Evolutionary conservation across 2,797 vertebrate genomes (phyloP).

Genomic region (Neosalanx taihuensis): DNA sequence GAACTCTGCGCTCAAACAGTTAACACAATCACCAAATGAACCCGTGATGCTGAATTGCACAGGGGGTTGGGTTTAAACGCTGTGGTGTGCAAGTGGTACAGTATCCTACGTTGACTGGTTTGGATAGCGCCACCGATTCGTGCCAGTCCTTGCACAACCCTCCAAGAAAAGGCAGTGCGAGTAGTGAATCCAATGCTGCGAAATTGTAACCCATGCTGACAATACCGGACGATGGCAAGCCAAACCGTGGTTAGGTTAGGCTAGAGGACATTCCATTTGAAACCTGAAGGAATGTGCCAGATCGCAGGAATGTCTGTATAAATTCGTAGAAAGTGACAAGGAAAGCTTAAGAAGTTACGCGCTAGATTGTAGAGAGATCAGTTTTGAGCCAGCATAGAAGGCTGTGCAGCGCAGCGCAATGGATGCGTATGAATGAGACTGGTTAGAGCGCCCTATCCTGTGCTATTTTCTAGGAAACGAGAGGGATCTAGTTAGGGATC

Average conservation of each 20-base stretch:
- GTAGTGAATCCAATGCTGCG: slow-evolving; percentile 53
- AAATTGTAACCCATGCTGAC: slow-evolving; percentile 31
- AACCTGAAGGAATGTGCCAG: slow-evolving; percentile 66
- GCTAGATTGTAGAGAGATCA: slow-evolving; percentile 37
- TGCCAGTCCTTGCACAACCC: slow-evolving; percentile 65
- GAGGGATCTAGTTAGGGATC: slow-evolving; percentile 31
- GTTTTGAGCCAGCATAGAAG: slow-evolving; percentile 21
- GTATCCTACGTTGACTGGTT: slow-evolving; percentile 71
- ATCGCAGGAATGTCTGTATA: slow-evolving; percentile 37
- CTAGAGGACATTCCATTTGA: slow-evolving; percentile 35
- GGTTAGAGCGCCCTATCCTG: slow-evolving; percentile 9
- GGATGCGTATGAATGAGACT: slow-evolving; percentile 57
- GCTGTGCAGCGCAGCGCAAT: slow-evolving; percentile 25
- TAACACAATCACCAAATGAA: slow-evolving; percentile 64
- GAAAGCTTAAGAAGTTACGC: slow-evolving; percentile 53
- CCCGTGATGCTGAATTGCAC: slow-evolving; percentile 48
- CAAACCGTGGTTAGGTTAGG: slow-evolving; percentile 21
- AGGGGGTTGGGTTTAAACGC: slow-evolving; percentile 71
- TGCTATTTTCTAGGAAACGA: slow-evolving; percentile 35
- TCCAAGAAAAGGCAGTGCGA: slow-evolving; percentile 53
- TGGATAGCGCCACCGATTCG: slow-evolving; percentile 42
- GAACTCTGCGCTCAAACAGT: slow-evolving; percentile 67
- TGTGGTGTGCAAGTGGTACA: slow-evolving; percentile 57
- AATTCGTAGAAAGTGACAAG: slow-evolving; percentile 33
- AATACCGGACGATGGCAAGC: slow-evolving; percentile 52